Base-by-base conservation (phyloP, 2,888 invertebrate genomes). In the Diplazon laetatorius region DNA sequence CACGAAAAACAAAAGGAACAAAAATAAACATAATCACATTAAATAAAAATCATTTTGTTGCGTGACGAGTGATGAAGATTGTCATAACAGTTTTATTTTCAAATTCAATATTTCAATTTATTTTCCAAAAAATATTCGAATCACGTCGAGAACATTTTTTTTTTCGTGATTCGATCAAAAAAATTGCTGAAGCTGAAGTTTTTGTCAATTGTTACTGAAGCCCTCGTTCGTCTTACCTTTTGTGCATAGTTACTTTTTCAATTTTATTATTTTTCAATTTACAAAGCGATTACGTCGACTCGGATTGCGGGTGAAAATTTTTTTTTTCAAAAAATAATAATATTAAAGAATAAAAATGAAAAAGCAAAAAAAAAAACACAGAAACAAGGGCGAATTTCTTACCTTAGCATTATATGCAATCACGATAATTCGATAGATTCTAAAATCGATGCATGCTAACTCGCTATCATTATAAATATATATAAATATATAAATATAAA, bases 351-450 rank as follows among this genome's bases (percentile, higher is more conserved):
- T n/a, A 30, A 30, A 30, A 30, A 30, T 30, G 2, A 5, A 5
- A 30, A 30, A 30, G 4, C 30, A 6, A 30, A 30, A 6, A 30
- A 30, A 6, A 30, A 30, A 30, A 30, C 2, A 44, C 2, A 44
- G 59, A 63, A 52, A 70, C 52, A 16, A 71, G 65, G 22, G 60
- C 69, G 59, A 50, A 52, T 52, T 55, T 20, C 78, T 78, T 78
- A 78, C 78, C 78, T 78, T 70, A 65, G 18, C 20, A 39, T 60
- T 70, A 18, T 65, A 63, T 30, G 65, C 39, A 78, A 78, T 55
- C 39, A 75, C 69, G 65, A 78, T 74, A 75, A 22, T 75, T 74
- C 78, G 60, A 35, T 55, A 30, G 30, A n/a, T 75, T 75, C 78
- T 70, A 78, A 37, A 75, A 66, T 46, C 44, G 37, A 59, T 66